Evolutionary conservation across 2,797 vertebrate species (phyloP).

Genomic region (Moxostoma hubbsi): DNA sequence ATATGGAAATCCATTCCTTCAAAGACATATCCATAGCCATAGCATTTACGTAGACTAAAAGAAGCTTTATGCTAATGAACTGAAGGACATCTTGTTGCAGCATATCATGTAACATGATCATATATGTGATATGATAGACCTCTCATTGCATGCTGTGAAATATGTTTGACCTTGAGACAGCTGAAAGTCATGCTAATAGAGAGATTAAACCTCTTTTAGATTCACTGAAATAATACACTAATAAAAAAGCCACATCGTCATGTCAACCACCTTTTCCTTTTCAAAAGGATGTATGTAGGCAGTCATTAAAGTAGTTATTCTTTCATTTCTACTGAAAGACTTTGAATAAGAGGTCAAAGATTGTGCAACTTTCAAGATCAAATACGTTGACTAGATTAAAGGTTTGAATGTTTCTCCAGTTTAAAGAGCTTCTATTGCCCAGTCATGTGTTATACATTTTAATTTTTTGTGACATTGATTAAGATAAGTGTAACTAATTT

Average conservation of each 20-base stretch:
- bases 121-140: no score
- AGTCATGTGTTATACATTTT: conserved; percentile 43
- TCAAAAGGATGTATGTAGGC: neutral
- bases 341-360: neutral
- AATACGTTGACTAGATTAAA: conserved; percentile 1
- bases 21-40: no score
- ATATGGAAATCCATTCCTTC: no score
- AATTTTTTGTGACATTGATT: neutral
- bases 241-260: neutral
- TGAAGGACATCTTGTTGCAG: no score
- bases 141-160: neutral
- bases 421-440: conserved; percentile 12
- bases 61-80: no score
- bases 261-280: conserved; percentile 13
- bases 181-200: conserved; percentile 1
- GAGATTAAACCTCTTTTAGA: neutral
- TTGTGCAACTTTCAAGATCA: conserved; percentile 27
- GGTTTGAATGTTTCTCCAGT: conserved; percentile 22
- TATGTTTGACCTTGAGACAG: conserved; percentile 12
- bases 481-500: neutral
- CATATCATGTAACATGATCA: no score
- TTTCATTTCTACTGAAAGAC: neutral
- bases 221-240: neutral
- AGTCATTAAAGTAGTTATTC: conserved; percentile 1
- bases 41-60: no score